Percentiles rank a stretch among this genome's conserved stretches.
Conservation (phyloP, 2,113 vertebrate species). For the Thermophis baileyi region DNA sequence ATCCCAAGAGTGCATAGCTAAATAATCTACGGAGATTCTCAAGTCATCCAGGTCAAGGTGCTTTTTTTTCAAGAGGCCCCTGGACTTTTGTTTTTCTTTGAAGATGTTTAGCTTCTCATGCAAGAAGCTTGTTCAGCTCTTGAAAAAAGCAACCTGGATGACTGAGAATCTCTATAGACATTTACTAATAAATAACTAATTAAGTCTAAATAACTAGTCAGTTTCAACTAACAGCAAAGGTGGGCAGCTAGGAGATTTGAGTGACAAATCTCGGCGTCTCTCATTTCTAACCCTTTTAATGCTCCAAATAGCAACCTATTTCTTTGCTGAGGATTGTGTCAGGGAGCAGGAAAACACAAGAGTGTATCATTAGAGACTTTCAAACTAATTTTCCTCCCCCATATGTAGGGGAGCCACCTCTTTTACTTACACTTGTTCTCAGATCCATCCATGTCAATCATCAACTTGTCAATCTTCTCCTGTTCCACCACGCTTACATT, state of each 20-base stretch:
- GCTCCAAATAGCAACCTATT: neutral
- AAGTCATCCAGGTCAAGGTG: too few relatives aligned
- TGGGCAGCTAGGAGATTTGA: neutral
- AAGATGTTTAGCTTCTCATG: too few relatives aligned
- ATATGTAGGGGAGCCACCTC: accelerated
- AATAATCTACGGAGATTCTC: too few relatives aligned
- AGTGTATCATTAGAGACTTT: neutral
- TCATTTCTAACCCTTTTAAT: neutral
- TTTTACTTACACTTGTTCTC: slow-evolving; percentile 94
- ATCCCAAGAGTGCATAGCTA: too few relatives aligned
- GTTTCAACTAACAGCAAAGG: neutral
- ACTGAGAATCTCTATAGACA: too few relatives aligned
- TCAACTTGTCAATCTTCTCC: slow-evolving; percentile 92
- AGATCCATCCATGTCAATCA: slow-evolving; percentile 98
- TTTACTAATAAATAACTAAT: too few relatives aligned
- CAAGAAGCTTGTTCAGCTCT: too few relatives aligned
- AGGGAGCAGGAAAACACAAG: neutral
- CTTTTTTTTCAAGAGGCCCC: too few relatives aligned
- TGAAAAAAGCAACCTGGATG: too few relatives aligned
- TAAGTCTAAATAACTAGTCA: too few relatives aligned
- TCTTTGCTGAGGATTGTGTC: neutral
- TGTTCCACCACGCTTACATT: slow-evolving; percentile 86
- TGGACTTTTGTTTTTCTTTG: too few relatives aligned
- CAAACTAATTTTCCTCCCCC: neutral
- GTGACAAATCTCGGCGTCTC: neutral